phyloP scores from a whole-genome alignment of 2,113 vertebrate species.

The Platichthys stellatus region DNA sequence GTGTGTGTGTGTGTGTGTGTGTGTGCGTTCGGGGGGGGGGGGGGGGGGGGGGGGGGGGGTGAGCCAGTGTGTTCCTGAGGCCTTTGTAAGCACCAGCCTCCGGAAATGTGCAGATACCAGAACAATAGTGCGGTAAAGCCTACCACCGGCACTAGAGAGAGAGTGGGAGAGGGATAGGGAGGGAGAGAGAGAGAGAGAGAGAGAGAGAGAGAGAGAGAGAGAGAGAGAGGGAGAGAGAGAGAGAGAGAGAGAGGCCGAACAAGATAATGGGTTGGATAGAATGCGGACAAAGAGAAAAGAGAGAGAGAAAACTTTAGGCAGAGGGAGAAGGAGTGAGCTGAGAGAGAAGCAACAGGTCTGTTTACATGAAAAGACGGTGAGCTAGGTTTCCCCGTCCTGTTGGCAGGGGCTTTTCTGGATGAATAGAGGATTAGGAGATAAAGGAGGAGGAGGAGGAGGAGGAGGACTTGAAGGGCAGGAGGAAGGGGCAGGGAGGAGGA shows the following conservation, averaged over 20 bases:
- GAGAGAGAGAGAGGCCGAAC: constrained; percentile 25
- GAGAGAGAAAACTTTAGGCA: constrained; percentile 33
- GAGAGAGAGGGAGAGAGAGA: constrained; percentile 21
- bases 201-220: constrained; percentile 21
- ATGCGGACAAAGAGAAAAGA: constrained; percentile 57
- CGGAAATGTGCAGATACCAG: constrained; percentile 72
- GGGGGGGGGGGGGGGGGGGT: constrained; percentile 28
- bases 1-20: constrained; percentile 17
- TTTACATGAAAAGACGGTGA: constrained; percentile 67
- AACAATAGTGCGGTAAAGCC: constrained; percentile 76
- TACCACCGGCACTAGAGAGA: constrained; percentile 39
- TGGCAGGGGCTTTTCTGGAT: constrained; percentile 52
- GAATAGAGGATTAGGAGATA: constrained; percentile 59
- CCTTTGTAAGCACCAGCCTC: constrained; percentile 57
- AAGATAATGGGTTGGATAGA: constrained; percentile 7
- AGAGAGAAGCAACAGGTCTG: constrained; percentile 59
- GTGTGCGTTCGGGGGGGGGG: constrained; percentile 3
- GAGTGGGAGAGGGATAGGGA: constrained; percentile 6
- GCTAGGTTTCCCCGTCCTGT: constrained; percentile 63
- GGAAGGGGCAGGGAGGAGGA: constrained; percentile 34
- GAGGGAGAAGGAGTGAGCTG: constrained; percentile 18
- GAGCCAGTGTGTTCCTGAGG: constrained; percentile 49
- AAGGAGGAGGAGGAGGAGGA: constrained; percentile 21
- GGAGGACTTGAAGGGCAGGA: constrained; percentile 30
- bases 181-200: constrained; percentile 15